Evolutionary conservation across 2,113 vertebrate genomes (phyloP), one percentile per base, ranked within the genome.

Genomic region (Trichechus manatus): DNA sequence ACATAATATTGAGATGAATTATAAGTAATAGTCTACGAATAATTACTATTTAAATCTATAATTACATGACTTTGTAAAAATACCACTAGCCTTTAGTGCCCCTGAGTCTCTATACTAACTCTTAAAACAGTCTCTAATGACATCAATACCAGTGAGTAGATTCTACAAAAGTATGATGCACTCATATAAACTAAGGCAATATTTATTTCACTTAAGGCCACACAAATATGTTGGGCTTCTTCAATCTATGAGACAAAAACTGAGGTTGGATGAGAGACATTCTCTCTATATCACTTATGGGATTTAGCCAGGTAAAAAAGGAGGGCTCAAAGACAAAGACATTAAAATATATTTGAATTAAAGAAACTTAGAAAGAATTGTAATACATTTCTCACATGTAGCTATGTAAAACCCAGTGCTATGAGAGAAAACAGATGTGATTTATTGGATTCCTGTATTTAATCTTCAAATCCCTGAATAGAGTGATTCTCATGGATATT

Each of bases 361-460:
- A 82, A 83, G n/a, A 79, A 92, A 91, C 5, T 6, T 72, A 5
- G 19, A 22, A 0, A 59, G 53, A 56, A 31, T 33, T 72, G 3
- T 47, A 31, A 50, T 64, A 17, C 56, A 80, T n/a, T 79, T 79
- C 39, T 93, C 75, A 89, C 2, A 0, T 75, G 42, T 6, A 72
- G 8, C 42, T 44, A 11, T 64, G 39, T 82, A 59, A 88, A 91
- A 59, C 15, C 39, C n/a, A 87, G 44, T 8, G 39, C 7, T 70
- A 0, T 23, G 63, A 75, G 9, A 84, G 22, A 56, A 94, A 93
- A 82, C 22, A 81, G 39, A 89, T 77, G 22, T n/a, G 9, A 36
- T 93, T 87, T 86, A 68, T 63, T 90, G 90, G 44, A 83, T 39
- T 80, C 36, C 36, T 81, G 84, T 81, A 91, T 90, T 87, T 59